phyloP scores from a whole-genome alignment of 2,113 vertebrate genomes.

The Trogon surrucura region DNA sequence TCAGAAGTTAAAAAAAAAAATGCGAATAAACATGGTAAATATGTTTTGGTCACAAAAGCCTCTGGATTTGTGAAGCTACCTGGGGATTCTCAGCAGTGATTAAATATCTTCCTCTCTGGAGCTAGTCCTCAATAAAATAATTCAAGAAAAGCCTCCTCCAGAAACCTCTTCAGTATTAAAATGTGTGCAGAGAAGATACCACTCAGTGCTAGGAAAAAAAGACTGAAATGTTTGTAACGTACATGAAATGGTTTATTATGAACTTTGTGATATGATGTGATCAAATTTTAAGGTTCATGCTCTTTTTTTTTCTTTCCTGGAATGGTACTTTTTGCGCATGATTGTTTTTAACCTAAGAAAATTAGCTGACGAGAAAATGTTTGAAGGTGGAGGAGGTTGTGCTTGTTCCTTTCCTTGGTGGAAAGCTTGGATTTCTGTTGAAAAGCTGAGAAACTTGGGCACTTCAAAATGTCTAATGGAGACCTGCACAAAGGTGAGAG shows the following conservation, averaged over 20 bases:
- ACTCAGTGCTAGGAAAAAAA: background rate
- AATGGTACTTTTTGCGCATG: background rate
- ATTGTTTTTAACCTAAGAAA: background rate
- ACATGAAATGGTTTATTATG: background rate
- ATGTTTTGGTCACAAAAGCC: constrained; percentile 27
- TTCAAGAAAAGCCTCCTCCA: background rate
- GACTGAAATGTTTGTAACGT: background rate
- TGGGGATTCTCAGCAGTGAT: constrained; percentile 9
- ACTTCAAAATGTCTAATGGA: background rate
- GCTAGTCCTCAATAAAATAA: background rate
- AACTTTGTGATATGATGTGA: background rate
- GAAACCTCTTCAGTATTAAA: background rate
- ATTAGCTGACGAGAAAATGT: background rate
- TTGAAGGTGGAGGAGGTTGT: background rate
- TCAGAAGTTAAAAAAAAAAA: constrained; percentile 36
- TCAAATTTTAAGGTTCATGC: background rate
- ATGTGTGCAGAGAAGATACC: background rate
- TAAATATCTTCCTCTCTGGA: background rate
- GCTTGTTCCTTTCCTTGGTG: background rate
- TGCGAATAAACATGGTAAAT: background rate
- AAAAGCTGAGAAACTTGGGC: background rate
- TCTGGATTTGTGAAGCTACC: constrained; percentile 17
- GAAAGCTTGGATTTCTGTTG: background rate
- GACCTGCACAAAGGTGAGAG: background rate
- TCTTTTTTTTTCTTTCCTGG: background rate